Percentiles rank a stretch among this genome's conserved stretches.
These are phyloP conservation scores for Ischnura elegans DNA, from an alignment of 2,888 invertebrate species.

Conservation along the genomic window DNA sequence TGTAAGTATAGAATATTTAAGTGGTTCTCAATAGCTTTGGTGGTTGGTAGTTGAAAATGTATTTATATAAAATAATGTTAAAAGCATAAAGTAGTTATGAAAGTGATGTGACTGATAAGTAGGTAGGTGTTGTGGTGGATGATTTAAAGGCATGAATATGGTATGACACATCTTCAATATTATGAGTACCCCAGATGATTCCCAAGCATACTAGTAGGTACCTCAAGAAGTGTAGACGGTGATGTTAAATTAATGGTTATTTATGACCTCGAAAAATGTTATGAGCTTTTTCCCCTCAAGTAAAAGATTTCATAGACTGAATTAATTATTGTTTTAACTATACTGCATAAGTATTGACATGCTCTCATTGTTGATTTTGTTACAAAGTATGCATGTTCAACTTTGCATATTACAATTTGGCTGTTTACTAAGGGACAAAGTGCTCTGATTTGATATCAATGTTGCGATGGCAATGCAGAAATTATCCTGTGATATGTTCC, in stretches of 20 bases:
- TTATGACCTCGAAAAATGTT: slow-evolving; percentile 46
- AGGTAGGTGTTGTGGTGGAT: slow-evolving; percentile 60
- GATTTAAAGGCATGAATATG: slow-evolving; percentile 52
- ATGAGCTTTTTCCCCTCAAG: slow-evolving; percentile 57
- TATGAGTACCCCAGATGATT: slow-evolving; percentile 41
- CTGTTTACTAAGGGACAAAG: slow-evolving; percentile 55
- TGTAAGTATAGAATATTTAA: slow-evolving; percentile 64
- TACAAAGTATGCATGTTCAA: slow-evolving; percentile 60
- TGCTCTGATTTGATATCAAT: slow-evolving; percentile 64
- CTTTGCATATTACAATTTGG: slow-evolving; percentile 63
- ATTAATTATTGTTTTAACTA: slow-evolving; percentile 60
- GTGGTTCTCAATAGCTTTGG: slow-evolving; percentile 63
- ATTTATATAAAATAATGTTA: slow-evolving; percentile 67
- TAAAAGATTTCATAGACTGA: slow-evolving; percentile 63
- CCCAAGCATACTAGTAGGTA: slow-evolving; percentile 56
- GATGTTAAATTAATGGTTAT: slow-evolving; percentile 66
- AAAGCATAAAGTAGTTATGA: slow-evolving; percentile 65
- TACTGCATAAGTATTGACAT: slow-evolving; percentile 61
- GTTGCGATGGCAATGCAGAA: slow-evolving; percentile 63
- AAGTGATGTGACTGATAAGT: slow-evolving; percentile 64
- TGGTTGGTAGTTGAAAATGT: slow-evolving; percentile 65
- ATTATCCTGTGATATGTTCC: slow-evolving; percentile 66
- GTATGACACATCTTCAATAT: slow-evolving; percentile 60
- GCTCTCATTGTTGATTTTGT: slow-evolving; percentile 64
- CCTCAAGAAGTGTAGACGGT: slow-evolving; percentile 41